These are phyloP conservation scores for Spodoptera littoralis DNA, from an alignment of 2,888 invertebrate genomes.

Conservation along the genomic window DNA sequence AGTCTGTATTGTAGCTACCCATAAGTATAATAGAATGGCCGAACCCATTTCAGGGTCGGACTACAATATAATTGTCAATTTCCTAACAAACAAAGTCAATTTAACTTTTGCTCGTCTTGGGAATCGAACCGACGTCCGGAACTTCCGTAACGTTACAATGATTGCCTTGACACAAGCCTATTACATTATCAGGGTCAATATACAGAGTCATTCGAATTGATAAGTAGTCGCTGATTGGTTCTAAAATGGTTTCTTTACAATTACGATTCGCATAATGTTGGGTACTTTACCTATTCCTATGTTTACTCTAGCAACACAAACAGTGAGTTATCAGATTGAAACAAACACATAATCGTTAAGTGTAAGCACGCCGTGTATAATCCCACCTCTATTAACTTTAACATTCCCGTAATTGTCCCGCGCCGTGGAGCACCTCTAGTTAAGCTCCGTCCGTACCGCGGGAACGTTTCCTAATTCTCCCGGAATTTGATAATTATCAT, in stretches of 20 bases:
- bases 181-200: neutral
- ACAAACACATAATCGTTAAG: conserved; percentile 11
- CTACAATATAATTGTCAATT: conserved; percentile 44
- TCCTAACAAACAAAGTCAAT: conserved; percentile 46
- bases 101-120: conserved; percentile 33
- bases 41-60: neutral
- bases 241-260: no score
- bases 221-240: no score
- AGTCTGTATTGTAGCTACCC: neutral
- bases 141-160: conserved; percentile 1
- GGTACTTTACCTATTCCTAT: no score
- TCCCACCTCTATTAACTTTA: conserved; percentile 30
- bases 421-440: conserved; percentile 14
- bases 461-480: conserved; percentile 8
- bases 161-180: conserved; percentile 3
- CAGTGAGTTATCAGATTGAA: conserved; percentile 19
- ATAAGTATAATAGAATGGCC: conserved; percentile 7
- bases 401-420: conserved; percentile 16
- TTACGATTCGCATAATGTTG: no score
- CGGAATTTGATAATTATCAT: conserved; percentile 22
- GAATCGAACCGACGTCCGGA: conserved; percentile 24
- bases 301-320: neutral
- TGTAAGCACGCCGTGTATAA: conserved; percentile 7
- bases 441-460: conserved; percentile 15
- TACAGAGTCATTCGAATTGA: neutral